A percentile compares a stretch with the other conserved stretches of the same genome.
Conservation (phyloP, 2,113 vertebrate species). For the Atrichornis clamosus region DNA sequence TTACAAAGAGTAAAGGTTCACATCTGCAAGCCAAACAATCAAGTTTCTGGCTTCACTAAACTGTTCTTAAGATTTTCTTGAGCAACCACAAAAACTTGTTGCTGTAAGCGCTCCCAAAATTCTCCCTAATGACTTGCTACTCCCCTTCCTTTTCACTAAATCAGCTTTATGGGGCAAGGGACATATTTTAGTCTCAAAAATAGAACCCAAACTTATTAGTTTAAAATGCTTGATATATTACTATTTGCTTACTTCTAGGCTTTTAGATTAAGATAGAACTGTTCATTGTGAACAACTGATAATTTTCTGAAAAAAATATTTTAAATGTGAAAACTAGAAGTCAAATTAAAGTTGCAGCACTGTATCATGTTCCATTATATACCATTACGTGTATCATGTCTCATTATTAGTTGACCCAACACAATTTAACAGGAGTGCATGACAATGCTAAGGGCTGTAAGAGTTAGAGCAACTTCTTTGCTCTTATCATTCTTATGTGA, state of each 20-base stretch:
- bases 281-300: not conserved
- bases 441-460: not conserved
- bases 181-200: not conserved
- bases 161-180: constrained; percentile 27
- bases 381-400: not conserved
- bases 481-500: not conserved
- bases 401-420: not conserved
- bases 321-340: not conserved
- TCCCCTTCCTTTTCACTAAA: constrained; percentile 29
- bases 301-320: not conserved
- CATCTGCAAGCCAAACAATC: not conserved
- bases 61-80: constrained; percentile 6
- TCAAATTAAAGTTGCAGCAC: not conserved
- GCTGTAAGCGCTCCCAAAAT: constrained; percentile 6
- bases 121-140: constrained; percentile 29
- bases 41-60: constrained; percentile 27
- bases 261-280: not conserved
- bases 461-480: not conserved
- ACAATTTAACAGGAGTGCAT: not conserved
- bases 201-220: not conserved
- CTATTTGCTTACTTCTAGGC: not conserved
- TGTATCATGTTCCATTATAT: not conserved
- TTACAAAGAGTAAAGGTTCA: not conserved
- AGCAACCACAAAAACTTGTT: constrained; percentile 19
- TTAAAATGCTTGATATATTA: not conserved